phyloP scores from a whole-genome alignment of 2,888 invertebrate species.

The Nymphalis urticae region DNA sequence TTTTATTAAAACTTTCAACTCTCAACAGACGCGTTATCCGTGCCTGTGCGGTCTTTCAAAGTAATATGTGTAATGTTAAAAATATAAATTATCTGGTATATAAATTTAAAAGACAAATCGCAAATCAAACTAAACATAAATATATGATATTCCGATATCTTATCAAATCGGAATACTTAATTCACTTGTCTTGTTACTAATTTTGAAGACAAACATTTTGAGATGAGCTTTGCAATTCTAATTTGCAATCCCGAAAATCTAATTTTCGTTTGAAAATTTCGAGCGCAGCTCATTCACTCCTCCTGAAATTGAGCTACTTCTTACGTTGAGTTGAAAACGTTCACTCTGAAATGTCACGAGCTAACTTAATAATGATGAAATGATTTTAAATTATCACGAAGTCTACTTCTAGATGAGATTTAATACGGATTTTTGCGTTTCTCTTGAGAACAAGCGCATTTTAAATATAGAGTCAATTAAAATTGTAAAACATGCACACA shows the following conservation, averaged over 20 bases:
- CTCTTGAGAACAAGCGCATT: too few species aligned
- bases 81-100: not conserved
- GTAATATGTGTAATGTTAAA: too few species aligned
- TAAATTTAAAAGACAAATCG: not conserved
- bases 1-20: too few species aligned
- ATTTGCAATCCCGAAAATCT: conserved; percentile 31
- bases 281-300: conserved; percentile 20
- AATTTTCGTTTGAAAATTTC: conserved; percentile 26
- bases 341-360: conserved; percentile 10
- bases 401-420: not conserved
- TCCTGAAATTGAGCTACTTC: conserved; percentile 20
- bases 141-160: not conserved
- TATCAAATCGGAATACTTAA: conserved; percentile 4
- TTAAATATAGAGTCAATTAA: too few species aligned
- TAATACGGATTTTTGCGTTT: too few species aligned
- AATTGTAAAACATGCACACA: too few species aligned
- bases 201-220: conserved; percentile 17
- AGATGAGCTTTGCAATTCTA: conserved; percentile 26
- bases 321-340: conserved; percentile 9
- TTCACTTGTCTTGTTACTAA: not conserved
- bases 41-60: too few species aligned
- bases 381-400: not conserved
- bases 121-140: not conserved
- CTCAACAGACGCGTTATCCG: too few species aligned
- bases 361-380: not conserved